Evolutionary conservation across 2,797 vertebrate species (phyloP), one percentile per base, ranked within the genome.

Genomic region (Oreochromis mossambicus): DNA sequence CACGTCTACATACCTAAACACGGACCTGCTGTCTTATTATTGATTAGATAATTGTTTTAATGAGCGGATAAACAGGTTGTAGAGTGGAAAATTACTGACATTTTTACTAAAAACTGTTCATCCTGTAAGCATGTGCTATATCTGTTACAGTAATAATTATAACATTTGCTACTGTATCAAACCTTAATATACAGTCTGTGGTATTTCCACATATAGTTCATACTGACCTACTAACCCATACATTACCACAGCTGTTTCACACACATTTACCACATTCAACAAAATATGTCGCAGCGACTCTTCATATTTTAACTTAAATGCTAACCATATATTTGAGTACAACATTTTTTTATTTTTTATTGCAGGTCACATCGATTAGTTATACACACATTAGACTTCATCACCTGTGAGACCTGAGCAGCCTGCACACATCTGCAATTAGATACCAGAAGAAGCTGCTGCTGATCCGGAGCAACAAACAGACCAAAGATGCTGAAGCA

Each of bases 21-120:
- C 13, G 3, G 13, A 46, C 13, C 43, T 61, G 29, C 56, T 3
- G 56, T 61, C 56, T 34, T 61, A 34, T 61, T 34, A 61, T 2
- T 11, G 29, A 61, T 61, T 34, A 61, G 56, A 34, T 61, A 0
- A 6, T 34, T 19, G 43, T 15, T 34, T 32, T 58, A 58, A 34
- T 19, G 29, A 56, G 54, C 24, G 15, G 29, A 56, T 29, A 56
- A 56, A 56, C 54, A 15, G 26, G 14, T 29, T 56, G 54, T 2
- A 29, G 0, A 5, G 26, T 0, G 0, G 14, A 56, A 56, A 56
- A 66, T 68, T 43, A 15, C 34, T 43, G 36, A 21, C 8, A 43
- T 43, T 6, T 43, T 43, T 24, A 24, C 7, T 68, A 66, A 14
- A 66, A 21, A 24, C 12, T 41, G 34, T 26, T 43, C 13, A 43